phyloP scores from a whole-genome alignment of 1,140 invertebrate species.

The Chrysoperla carnea region DNA sequence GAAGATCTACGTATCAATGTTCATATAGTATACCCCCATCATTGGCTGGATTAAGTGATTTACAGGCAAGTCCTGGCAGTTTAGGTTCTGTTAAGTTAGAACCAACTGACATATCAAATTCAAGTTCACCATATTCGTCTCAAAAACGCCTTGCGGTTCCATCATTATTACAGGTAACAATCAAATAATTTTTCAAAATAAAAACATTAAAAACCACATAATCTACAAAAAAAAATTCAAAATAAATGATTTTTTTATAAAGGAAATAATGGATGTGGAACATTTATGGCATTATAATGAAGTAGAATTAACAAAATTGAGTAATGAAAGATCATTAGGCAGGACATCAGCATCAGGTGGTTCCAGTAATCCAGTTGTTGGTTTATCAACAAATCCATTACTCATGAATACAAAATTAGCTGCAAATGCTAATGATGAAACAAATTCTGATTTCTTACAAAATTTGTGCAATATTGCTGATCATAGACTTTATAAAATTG shows the following conservation, averaged over 20 bases:
- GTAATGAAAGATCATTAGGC: constrained; percentile 21
- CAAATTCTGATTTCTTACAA: constrained; percentile 67
- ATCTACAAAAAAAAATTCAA: too few species aligned
- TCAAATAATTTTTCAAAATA: not conserved
- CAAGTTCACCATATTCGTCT: constrained; percentile 4
- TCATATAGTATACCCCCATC: constrained; percentile 69
- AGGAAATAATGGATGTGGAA: constrained; percentile 90
- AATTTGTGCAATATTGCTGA: constrained; percentile 88
- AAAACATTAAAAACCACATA: not conserved
- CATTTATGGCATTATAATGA: constrained; percentile 85
- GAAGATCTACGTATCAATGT: constrained; percentile 88
- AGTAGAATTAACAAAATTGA: constrained; percentile 37
- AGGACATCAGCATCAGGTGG: constrained; percentile 23
- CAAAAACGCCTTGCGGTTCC: constrained; percentile 25
- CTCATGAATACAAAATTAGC: constrained; percentile 39
- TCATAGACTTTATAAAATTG: constrained; percentile 90
- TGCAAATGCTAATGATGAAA: constrained; percentile 34
- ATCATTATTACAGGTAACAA: constrained; percentile 31
- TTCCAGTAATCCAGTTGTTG: constrained; percentile 7
- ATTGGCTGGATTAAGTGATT: constrained; percentile 30
- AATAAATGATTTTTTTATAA: too few species aligned
- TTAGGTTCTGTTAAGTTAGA: constrained; percentile 17
- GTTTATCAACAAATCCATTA: constrained; percentile 32
- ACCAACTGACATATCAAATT: constrained; percentile 6
- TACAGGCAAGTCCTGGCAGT: constrained; percentile 22